Percentiles rank a stretch among this genome's conserved stretches.
These are phyloP conservation scores for Austrofundulus limnaeus DNA, from an alignment of 2,113 vertebrate genomes.

Conservation along the genomic window DNA sequence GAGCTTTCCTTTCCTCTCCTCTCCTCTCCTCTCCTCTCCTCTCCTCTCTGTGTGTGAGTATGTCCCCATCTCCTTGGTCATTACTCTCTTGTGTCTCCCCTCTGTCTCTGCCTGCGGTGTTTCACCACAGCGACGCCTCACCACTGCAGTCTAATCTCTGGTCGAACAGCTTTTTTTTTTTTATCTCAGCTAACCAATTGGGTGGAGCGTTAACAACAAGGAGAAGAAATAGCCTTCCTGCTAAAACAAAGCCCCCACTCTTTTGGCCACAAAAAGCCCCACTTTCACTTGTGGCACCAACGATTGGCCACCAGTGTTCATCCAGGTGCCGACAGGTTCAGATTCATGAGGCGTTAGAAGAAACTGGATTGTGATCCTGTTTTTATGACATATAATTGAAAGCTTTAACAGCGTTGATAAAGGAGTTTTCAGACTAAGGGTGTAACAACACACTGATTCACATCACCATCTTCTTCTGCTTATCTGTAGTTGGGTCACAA, in stretches of 20 bases:
- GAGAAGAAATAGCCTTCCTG: constrained; percentile 43
- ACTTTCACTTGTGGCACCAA: constrained; percentile 11
- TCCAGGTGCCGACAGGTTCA: constrained; percentile 34
- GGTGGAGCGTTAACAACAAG: constrained; percentile 43
- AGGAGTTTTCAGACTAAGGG: no score
- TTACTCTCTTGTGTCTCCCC: constrained; percentile 30
- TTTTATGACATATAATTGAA: constrained; percentile 2
- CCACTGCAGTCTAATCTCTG: constrained; percentile 77
- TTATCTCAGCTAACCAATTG: constrained; percentile 65
- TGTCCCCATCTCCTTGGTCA: constrained; percentile 48
- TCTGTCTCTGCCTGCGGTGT: constrained; percentile 59
- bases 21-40: constrained; percentile 14
- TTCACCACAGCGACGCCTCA: constrained; percentile 71
- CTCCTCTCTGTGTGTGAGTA: no score
- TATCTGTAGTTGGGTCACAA: no score
- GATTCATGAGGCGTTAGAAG: constrained; percentile 38
- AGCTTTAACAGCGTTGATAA: no score
- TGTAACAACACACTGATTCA: no score
- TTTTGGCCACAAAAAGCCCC: constrained; percentile 14
- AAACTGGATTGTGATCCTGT: constrained; percentile 27
- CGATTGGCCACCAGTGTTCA: constrained; percentile 14
- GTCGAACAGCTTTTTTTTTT: constrained; percentile 58
- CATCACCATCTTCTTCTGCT: no score
- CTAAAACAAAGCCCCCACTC: constrained; percentile 44
- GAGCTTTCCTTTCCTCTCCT: constrained; percentile 23